These are phyloP conservation scores for Zaprionus ornatus DNA, from an alignment of 1,140 invertebrate genomes.

Conservation along the genomic window DNA sequence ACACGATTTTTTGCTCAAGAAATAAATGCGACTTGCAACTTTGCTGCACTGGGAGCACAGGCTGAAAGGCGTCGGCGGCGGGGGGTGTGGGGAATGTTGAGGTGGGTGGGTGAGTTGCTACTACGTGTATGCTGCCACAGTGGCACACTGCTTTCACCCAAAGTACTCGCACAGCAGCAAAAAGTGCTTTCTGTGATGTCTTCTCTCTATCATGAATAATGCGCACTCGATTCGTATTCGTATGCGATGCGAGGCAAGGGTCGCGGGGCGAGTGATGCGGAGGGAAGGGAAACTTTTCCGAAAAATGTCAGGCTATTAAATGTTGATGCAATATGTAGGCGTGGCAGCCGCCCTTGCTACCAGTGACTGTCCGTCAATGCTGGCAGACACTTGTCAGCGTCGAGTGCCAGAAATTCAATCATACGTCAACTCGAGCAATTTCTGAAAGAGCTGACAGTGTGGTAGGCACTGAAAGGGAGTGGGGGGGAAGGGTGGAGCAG, in stretches of 20 bases:
- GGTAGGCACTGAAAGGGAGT: not conserved
- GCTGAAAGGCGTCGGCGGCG: too few species aligned
- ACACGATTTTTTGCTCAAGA: constrained; percentile 46
- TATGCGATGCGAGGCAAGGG: not conserved
- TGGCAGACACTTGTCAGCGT: constrained; percentile 33
- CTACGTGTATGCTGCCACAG: not conserved
- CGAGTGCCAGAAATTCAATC: constrained; percentile 75
- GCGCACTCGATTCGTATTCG: constrained; percentile 42
- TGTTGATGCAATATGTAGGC: not conserved
- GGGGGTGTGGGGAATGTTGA: not conserved
- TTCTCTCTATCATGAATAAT: constrained; percentile 60
- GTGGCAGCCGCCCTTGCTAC: not conserved
- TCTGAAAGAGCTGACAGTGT: constrained; percentile 19
- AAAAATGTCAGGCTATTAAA: not conserved
- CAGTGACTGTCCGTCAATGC: constrained; percentile 29
- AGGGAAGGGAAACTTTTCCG: not conserved
- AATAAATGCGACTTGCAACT: constrained; percentile 46
- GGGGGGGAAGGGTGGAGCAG: not conserved
- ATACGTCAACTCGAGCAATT: constrained; percentile 62
- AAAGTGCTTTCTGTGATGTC: constrained; percentile 38
- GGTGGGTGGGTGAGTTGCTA: not conserved
- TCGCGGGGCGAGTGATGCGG: not conserved
- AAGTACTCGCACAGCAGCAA: constrained; percentile 12
- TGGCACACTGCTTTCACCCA: constrained; percentile 3
- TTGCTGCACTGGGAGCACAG: constrained; percentile 24